phyloP scores from a whole-genome alignment of 2,888 invertebrate species.

The Anaspis maculata region DNA sequence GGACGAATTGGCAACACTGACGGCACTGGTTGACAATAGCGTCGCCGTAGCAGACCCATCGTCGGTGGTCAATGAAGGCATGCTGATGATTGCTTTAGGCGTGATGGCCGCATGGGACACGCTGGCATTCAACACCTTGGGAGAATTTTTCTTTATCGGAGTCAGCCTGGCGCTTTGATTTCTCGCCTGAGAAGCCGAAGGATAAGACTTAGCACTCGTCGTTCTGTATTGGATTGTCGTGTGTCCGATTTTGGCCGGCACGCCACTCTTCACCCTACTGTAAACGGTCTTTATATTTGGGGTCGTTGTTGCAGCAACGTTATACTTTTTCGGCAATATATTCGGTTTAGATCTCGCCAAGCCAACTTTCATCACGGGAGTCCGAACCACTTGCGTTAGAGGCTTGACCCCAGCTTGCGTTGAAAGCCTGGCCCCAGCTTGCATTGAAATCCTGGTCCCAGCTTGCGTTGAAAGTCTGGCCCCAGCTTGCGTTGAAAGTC shows the following conservation, averaged over 20 bases:
- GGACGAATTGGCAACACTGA: conserved; percentile 5
- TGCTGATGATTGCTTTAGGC: conserved; percentile 31
- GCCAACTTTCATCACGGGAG: too few species aligned
- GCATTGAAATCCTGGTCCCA: too few species aligned
- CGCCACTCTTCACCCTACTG: conserved; percentile 14
- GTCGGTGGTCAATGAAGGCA: conserved; percentile 32
- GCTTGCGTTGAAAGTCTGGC: too few species aligned
- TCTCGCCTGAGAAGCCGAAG: too few species aligned
- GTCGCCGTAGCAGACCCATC: conserved; percentile 40
- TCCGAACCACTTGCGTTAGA: too few species aligned
- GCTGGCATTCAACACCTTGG: conserved; percentile 1
- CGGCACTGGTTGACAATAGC: conserved; percentile 22
- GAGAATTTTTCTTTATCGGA: conserved; percentile 3
- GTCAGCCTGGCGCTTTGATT: too few species aligned
- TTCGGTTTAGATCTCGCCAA: too few species aligned
- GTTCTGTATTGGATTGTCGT: conserved; percentile 28
- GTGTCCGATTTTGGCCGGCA: conserved; percentile 30
- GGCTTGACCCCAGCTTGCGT: too few species aligned
- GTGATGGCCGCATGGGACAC: conserved; percentile 11
- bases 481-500: too few species aligned
- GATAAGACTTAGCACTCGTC: too few species aligned
- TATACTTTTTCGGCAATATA: conserved; percentile 19
- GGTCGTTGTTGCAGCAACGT: conserved; percentile 13
- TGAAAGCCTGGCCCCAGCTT: too few species aligned
- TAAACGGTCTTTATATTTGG: conserved; percentile 12